phyloP scores from a whole-genome alignment of 2,113 vertebrate species.

The Pterocles burchelli region DNA sequence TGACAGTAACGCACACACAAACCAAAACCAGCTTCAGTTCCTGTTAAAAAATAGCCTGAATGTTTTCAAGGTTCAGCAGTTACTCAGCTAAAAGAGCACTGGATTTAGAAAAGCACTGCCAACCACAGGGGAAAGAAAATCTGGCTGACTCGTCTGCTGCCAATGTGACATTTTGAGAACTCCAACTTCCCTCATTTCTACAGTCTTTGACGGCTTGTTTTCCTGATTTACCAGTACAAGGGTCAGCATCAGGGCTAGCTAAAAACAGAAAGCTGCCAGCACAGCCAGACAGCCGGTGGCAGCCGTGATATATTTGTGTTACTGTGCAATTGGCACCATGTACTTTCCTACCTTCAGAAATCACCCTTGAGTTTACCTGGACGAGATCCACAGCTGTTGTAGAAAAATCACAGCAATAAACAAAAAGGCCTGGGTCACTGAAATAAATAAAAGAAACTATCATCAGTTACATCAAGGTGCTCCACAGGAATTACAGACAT shows the following conservation, averaged over 20 bases:
- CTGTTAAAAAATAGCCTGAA: constrained; percentile 12
- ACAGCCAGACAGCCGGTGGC: neutral
- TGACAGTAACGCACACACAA: neutral
- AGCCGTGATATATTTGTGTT: neutral
- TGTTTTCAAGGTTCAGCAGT: constrained; percentile 11
- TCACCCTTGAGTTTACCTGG: constrained; percentile 76
- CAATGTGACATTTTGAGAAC: neutral
- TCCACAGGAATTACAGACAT: neutral
- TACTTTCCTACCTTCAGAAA: neutral
- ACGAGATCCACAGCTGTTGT: constrained; percentile 89
- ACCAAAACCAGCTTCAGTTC: neutral
- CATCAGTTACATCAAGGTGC: neutral
- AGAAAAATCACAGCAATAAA: constrained; percentile 97
- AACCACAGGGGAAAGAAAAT: neutral
- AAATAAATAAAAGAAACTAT: constrained; percentile 47
- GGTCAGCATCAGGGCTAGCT: neutral
- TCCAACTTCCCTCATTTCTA: neutral
- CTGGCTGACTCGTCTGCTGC: neutral
- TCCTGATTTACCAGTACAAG: neutral
- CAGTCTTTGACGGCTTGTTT: neutral
- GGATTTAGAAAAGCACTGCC: neutral
- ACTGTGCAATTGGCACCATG: neutral
- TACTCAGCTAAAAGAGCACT: neutral
- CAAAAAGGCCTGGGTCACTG: constrained; percentile 92
- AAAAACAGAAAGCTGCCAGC: neutral